phyloP scores from a whole-genome alignment of 2,888 invertebrate genomes.

The Caenorhabditis plicata region DNA sequence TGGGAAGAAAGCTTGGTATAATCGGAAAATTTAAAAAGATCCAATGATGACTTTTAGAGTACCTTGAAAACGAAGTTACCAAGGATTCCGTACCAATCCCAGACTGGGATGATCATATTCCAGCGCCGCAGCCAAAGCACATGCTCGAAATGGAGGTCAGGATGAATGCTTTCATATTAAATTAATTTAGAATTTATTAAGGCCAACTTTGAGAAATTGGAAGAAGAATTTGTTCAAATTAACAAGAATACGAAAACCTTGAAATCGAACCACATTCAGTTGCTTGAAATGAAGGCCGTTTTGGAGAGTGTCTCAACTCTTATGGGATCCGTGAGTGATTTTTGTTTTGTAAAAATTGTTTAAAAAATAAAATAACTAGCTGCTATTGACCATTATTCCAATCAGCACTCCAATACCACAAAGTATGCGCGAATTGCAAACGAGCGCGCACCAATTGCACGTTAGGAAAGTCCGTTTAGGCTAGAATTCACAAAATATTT shows the following conservation, averaged over 20 bases:
- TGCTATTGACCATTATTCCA: too few species aligned
- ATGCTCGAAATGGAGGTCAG: slow-evolving; percentile 57
- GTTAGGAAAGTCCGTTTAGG: too few species aligned
- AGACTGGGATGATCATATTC: slow-evolving; percentile 43
- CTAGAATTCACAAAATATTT: too few species aligned
- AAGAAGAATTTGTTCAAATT: slow-evolving; percentile 53
- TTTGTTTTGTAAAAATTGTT: neutral
- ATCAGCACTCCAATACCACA: too few species aligned
- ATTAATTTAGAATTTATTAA: too few species aligned
- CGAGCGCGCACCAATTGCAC: too few species aligned
- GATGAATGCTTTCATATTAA: neutral
- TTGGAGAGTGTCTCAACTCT: slow-evolving; percentile 46
- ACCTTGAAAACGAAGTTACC: slow-evolving; percentile 49
- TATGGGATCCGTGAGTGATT: slow-evolving; percentile 39
- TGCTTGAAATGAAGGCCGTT: slow-evolving; percentile 56
- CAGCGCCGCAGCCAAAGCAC: slow-evolving; percentile 56
- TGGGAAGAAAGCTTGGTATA: slow-evolving; percentile 58
- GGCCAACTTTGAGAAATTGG: slow-evolving; percentile 59
- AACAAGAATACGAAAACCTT: slow-evolving; percentile 49
- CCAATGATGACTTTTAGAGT: slow-evolving; percentile 24
- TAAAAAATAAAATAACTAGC: too few species aligned
- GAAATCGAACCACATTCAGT: slow-evolving; percentile 47
- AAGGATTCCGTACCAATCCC: slow-evolving; percentile 45
- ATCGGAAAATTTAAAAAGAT: neutral
- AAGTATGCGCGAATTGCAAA: too few species aligned